Percentiles rank a stretch among this genome's conserved stretches.
Conservation (phyloP, 1,140 invertebrate species). For the Drosophila bifasciata region DNA sequence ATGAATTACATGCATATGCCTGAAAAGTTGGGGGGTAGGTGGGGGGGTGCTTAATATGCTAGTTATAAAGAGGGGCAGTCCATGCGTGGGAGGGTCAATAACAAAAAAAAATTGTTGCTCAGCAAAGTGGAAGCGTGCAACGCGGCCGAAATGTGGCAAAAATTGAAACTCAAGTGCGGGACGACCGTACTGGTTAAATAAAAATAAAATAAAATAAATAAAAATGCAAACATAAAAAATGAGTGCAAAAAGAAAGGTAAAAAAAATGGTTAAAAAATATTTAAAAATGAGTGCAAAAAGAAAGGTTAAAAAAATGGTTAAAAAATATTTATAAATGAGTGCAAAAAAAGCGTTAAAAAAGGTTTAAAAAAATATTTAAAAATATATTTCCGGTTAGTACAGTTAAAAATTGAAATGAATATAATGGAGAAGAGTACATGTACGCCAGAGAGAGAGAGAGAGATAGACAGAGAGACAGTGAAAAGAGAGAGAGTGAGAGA, state of each 20-base stretch:
- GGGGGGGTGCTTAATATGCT: slow-evolving; percentile 67
- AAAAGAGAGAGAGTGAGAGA: no score
- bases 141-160: slow-evolving; percentile 18
- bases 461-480: no score
- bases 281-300: slow-evolving; percentile 21
- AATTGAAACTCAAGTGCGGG: slow-evolving; percentile 42
- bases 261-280: slow-evolving; percentile 24
- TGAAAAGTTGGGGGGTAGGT: no score
- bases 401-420: slow-evolving; percentile 19
- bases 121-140: neutral
- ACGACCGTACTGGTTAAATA: slow-evolving; percentile 8
- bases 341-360: slow-evolving; percentile 14
- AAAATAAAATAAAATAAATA: slow-evolving; percentile 5
- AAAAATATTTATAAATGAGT: slow-evolving; percentile 28
- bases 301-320: slow-evolving; percentile 2
- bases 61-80: slow-evolving; percentile 46
- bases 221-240: slow-evolving; percentile 21
- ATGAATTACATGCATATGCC: slow-evolving; percentile 39
- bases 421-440: slow-evolving; percentile 2
- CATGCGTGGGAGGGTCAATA: neutral
- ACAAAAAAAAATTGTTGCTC: slow-evolving; percentile 26
- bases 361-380: slow-evolving; percentile 14
- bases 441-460: no score
- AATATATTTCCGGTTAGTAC: neutral
- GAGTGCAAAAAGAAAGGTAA: slow-evolving; percentile 11